Conservation (phyloP, 2,113 vertebrate species). For the Seriola aureovittata region DNA sequence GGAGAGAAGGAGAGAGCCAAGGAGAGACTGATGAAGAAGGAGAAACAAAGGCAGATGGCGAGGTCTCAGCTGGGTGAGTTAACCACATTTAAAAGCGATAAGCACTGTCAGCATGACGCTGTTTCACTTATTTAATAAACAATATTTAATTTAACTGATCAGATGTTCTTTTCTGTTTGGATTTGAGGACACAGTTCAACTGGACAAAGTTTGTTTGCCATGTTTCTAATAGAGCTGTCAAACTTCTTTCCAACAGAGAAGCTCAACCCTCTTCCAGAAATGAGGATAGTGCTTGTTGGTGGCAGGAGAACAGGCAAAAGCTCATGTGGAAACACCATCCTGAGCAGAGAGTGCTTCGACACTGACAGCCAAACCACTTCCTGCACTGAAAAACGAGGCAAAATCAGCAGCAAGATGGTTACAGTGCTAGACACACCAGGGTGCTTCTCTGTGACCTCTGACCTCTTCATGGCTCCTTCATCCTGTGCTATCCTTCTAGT, state of each 20-base stretch:
- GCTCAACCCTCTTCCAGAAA: slow-evolving; percentile 21
- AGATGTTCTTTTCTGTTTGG: not conserved
- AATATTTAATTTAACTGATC: not conserved
- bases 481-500: slow-evolving; percentile 71
- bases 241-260: slow-evolving; percentile 60
- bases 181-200: not conserved
- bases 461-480: slow-evolving; percentile 44
- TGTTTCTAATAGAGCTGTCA: not conserved
- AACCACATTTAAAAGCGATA: not conserved
- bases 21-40: slow-evolving; percentile 48
- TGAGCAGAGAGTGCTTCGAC: slow-evolving; percentile 59
- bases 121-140: not conserved
- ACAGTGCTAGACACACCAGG: slow-evolving; percentile 74
- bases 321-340: slow-evolving; percentile 79
- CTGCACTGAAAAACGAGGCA: slow-evolving; percentile 29
- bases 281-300: slow-evolving; percentile 70
- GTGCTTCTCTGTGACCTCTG: slow-evolving; percentile 44
- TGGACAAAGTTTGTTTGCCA: not conserved
- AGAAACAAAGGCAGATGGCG: slow-evolving; percentile 52
- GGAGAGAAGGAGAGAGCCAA: slow-evolving; percentile 52
- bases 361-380: slow-evolving; percentile 30
- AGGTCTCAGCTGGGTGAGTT: slow-evolving; percentile 72
- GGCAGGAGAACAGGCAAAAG: slow-evolving; percentile 77
- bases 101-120: slow-evolving; percentile 7
- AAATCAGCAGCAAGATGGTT: slow-evolving; percentile 45